Evolutionary conservation across 2,113 vertebrate species (phyloP).

Genomic region (Dasypus novemcinctus): DNA sequence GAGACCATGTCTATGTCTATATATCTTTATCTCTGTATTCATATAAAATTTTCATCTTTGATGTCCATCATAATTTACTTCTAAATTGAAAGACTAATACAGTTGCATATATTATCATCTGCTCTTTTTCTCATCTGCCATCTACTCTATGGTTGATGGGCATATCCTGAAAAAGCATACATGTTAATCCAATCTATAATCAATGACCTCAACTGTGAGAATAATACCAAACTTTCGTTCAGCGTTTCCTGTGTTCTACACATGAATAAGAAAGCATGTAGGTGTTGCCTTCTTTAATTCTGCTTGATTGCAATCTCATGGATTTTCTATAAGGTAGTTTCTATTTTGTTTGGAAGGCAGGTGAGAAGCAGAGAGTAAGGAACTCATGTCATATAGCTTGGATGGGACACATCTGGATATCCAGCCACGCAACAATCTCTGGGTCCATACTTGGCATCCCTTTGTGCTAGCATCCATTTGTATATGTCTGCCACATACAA

Average conservation of each 20-base stretch:
- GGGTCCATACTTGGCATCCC: neutral
- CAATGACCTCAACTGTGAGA: neutral
- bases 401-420: neutral
- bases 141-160: no score
- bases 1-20: no score
- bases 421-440: accelerated
- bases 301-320: neutral
- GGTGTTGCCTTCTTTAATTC: neutral
- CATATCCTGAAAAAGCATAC: no score
- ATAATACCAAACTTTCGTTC: neutral
- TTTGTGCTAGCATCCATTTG: neutral
- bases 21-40: no score
- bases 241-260: neutral
- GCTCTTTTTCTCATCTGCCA: no score
- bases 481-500: neutral
- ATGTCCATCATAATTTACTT: neutral
- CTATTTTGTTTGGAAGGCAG: neutral
- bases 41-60: no score
- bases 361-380: neutral
- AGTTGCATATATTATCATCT: neutral
- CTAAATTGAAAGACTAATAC: neutral
- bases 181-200: neutral
- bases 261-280: neutral
- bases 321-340: no score
- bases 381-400: neutral